phyloP scores from a whole-genome alignment of 2,797 vertebrate genomes.

The Orestias chungarensis region DNA sequence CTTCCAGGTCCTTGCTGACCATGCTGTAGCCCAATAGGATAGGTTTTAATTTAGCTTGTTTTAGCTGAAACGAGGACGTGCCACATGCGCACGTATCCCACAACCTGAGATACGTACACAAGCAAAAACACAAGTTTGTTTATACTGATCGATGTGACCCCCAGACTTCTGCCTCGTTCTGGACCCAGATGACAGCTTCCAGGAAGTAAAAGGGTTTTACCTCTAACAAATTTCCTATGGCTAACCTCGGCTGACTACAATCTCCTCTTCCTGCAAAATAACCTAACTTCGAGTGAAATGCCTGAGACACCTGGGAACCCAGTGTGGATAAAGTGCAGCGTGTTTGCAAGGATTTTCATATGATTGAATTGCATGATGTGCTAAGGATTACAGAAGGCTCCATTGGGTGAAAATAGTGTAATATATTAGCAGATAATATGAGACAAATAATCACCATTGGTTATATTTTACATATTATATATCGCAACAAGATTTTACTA shows the following conservation, averaged over 20 bases:
- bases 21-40: neutral
- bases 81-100: too few species aligned
- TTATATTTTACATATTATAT: too few species aligned
- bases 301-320: slow-evolving; percentile 65
- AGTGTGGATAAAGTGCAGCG: slow-evolving; percentile 40
- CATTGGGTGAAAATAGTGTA: slow-evolving; percentile 44
- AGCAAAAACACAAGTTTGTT: neutral
- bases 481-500: slow-evolving; percentile 3
- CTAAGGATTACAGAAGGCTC: slow-evolving; percentile 46
- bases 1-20: too few species aligned
- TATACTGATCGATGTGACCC: neutral
- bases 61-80: neutral
- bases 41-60: neutral
- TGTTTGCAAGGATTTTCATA: slow-evolving; percentile 53
- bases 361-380: slow-evolving; percentile 27
- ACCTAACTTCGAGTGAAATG: slow-evolving; percentile 63
- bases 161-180: slow-evolving; percentile 13
- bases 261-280: slow-evolving; percentile 69
- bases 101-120: neutral
- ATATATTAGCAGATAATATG: slow-evolving; percentile 32
- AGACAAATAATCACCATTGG: too few species aligned
- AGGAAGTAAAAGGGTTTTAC: slow-evolving; percentile 71
- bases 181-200: slow-evolving; percentile 49
- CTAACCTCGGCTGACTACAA: slow-evolving; percentile 65
- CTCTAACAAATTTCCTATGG: slow-evolving; percentile 64